Base-by-base conservation (phyloP, 2,797 vertebrate species). In the Meda fulgida region DNA sequence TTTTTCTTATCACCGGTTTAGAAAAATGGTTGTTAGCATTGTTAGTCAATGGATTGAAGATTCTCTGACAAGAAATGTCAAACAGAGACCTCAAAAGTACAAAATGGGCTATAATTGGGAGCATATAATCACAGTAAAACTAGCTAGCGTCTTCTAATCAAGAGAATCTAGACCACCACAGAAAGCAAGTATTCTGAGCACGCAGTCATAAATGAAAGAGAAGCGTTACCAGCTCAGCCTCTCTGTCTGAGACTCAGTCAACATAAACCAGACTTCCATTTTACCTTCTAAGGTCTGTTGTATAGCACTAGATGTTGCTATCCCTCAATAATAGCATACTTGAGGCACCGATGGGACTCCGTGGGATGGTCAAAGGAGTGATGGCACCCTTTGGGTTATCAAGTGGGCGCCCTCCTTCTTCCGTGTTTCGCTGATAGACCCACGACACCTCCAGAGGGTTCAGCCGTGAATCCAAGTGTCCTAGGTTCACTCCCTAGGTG, bases 91-190 rank as follows among this genome's bases (percentile, higher is more conserved):
- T 55, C 77, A 76, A 31, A 66, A 70, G 46, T 78, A 55, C 19
- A 83, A 86, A 82, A 58, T 18, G 13, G 65, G 10, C 36, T 72
- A 63, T 82, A 86, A 86, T 51, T 38, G 83, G 79, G 58, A 84
- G 75, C 75, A 78, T 83, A 67, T 87, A 88, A 76, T 84, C 80
- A 85, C 18, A 36, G 53, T 60, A 55, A 82, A 86, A 69, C 82
- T 67, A 38, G 63, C 84, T 29, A 67, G 29, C 21, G 26, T 82
- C 75, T 76, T 77, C 55, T 87, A 70, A 85, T 87, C 78, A 76
- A 40, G 67, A 78, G 43, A 73, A 72, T 70, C 65, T 58, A 51
- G 69, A 81, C 48, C 78, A 66, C 71, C 51, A 73, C 29, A 73
- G 55, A 78, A 78, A 16, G 7, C 13, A 40, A 31, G 43, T 46